Percentiles rank a stretch among this genome's conserved stretches.
Evolutionary conservation across 2,888 invertebrate species (phyloP).

Genomic region (Megalurothrips usitatus): DNA sequence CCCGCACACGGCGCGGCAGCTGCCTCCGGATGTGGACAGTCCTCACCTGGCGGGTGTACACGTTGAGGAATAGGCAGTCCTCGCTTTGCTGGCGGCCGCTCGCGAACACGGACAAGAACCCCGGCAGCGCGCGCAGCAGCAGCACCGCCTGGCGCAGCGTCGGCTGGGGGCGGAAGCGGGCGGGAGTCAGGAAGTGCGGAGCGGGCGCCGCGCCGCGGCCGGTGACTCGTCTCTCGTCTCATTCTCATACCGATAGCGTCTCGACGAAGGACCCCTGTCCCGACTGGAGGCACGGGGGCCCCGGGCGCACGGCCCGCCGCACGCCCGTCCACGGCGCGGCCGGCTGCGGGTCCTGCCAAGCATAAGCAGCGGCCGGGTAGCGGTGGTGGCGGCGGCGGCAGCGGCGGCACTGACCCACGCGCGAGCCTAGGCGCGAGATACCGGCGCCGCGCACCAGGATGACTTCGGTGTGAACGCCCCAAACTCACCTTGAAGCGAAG

Average conservation of each 20-base stretch:
- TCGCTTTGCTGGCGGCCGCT: conserved; percentile 39
- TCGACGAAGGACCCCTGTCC: neutral
- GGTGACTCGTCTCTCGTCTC: neutral
- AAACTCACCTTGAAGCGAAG: neutral
- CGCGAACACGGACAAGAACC: neutral
- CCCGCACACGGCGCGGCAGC: neutral
- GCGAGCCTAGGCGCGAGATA: too few species aligned
- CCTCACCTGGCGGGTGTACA: conserved; percentile 49
- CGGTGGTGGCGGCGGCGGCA: neutral
- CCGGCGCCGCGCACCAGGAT: too few species aligned
- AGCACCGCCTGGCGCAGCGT: neutral
- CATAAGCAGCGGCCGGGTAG: neutral
- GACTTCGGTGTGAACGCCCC: neutral
- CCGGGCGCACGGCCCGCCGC: neutral
- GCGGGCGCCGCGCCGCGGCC: neutral
- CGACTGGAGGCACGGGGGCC: neutral
- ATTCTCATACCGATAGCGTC: neutral
- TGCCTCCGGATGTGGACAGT: neutral
- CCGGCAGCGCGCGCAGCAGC: neutral
- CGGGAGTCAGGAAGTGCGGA: neutral
- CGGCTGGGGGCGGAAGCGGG: neutral
- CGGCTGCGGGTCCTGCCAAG: conserved; percentile 10
- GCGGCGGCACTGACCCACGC: neutral
- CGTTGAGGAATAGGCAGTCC: conserved; percentile 50
- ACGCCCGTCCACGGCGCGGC: conserved; percentile 8